phyloP scores from a whole-genome alignment of 2,888 invertebrate species.

The Campoplex capitator region DNA sequence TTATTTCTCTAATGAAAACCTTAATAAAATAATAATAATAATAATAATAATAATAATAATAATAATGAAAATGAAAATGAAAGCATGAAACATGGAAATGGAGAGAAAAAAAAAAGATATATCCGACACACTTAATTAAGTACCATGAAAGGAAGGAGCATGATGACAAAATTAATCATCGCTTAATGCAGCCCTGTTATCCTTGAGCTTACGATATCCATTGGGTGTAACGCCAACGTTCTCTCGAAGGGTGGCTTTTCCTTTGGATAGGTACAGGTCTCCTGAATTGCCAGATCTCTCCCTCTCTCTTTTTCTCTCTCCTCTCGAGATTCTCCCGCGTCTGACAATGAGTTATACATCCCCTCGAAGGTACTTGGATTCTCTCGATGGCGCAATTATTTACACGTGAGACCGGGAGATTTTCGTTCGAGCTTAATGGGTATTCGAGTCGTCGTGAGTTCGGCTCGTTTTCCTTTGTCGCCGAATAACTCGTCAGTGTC shows the following conservation, averaged over 20 bases:
- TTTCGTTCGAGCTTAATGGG: conserved; percentile 35
- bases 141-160: neutral
- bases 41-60: neutral
- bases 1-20: too few species aligned
- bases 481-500: conserved; percentile 34
- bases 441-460: conserved; percentile 15
- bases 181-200: conserved; percentile 28
- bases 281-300: conserved; percentile 47
- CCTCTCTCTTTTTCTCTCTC: conserved; percentile 57
- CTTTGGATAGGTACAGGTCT: conserved; percentile 13
- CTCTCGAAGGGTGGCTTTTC: conserved; percentile 37
- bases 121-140: neutral
- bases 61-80: neutral
- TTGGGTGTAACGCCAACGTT: conserved; percentile 22
- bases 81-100: neutral
- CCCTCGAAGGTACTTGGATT: conserved; percentile 65
- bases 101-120: neutral
- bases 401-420: conserved; percentile 61
- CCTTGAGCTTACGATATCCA: conserved; percentile 33
- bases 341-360: conserved; percentile 70
- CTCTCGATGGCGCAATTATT: conserved; percentile 70
- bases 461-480: conserved; percentile 20
- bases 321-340: conserved; percentile 47
- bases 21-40: neutral
- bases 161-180: conserved; percentile 39